These are phyloP conservation scores for Pholis gunnellus DNA, from an alignment of 2,113 vertebrate species.

Conservation along the genomic window DNA sequence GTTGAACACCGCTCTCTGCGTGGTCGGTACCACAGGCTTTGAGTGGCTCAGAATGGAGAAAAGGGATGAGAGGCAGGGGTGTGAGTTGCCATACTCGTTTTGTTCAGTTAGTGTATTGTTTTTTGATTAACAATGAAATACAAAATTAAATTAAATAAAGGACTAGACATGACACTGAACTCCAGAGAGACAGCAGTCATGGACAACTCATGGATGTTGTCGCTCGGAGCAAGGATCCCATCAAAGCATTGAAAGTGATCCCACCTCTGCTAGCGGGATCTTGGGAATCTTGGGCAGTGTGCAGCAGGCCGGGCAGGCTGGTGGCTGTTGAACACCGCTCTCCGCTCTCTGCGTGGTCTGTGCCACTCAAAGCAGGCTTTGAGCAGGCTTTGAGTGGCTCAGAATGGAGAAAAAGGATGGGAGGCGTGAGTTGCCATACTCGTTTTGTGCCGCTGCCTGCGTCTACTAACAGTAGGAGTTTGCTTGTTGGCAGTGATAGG, in stretches of 20 bases:
- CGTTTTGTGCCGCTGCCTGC: not conserved
- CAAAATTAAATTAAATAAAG: not conserved
- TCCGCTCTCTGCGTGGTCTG: too few species aligned
- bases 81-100: not conserved
- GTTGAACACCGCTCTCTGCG: too few species aligned
- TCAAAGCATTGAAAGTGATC: not conserved
- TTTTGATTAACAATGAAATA: not conserved
- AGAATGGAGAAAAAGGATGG: not conserved
- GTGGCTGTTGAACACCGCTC: too few species aligned
- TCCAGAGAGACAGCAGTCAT: constrained; percentile 3
- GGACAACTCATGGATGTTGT: not conserved
- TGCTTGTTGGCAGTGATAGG: constrained; percentile 47
- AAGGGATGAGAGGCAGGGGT: not conserved
- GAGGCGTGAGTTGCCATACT: not conserved
- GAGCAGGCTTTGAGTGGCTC: not conserved
- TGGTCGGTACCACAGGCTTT: not conserved
- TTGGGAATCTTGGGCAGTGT: too few species aligned
- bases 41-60: not conserved
- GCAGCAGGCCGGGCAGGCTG: too few species aligned
- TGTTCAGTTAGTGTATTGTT: too few species aligned
- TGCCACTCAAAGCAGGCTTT: too few species aligned
- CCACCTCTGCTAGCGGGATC: too few species aligned
- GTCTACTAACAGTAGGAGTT: constrained; percentile 32
- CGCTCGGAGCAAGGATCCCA: not conserved
- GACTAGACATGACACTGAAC: constrained; percentile 1